Conservation (phyloP, 2,113 vertebrate species). For the Abramis brama region DNA sequence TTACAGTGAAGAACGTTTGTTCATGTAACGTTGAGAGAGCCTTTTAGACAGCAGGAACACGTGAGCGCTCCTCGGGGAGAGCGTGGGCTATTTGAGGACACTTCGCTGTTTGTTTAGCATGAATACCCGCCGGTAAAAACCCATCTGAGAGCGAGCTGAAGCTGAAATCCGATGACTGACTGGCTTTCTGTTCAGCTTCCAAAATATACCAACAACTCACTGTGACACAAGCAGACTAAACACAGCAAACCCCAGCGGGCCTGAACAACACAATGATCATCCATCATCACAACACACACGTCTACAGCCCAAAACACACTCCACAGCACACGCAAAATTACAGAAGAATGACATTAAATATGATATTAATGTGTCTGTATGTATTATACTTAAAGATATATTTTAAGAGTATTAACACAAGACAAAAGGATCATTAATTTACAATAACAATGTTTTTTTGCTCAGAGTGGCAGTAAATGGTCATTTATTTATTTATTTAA, state of each 20-base stretch:
- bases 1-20: too few relatives aligned
- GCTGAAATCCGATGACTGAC: constrained; percentile 4
- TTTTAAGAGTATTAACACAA: not conserved
- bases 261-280: not conserved
- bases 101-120: not conserved
- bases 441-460: too few relatives aligned
- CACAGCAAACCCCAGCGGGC: not conserved
- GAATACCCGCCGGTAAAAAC: not conserved
- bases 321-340: not conserved
- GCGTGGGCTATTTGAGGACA: constrained; percentile 1
- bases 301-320: not conserved
- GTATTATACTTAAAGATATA: not conserved
- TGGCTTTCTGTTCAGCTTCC: not conserved
- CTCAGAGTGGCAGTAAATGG: too few relatives aligned
- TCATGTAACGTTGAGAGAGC: too few relatives aligned
- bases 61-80: not conserved
- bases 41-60: not conserved
- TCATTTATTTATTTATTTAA: too few relatives aligned
- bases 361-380: not conserved
- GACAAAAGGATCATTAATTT: not conserved
- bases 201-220: constrained; percentile 1
- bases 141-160: not conserved
- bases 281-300: not conserved
- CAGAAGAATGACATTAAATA: too few relatives aligned
- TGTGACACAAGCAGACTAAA: constrained; percentile 8